Evolutionary conservation across 1,140 invertebrate genomes (phyloP).

Genomic region (Colletes latitarsis): DNA sequence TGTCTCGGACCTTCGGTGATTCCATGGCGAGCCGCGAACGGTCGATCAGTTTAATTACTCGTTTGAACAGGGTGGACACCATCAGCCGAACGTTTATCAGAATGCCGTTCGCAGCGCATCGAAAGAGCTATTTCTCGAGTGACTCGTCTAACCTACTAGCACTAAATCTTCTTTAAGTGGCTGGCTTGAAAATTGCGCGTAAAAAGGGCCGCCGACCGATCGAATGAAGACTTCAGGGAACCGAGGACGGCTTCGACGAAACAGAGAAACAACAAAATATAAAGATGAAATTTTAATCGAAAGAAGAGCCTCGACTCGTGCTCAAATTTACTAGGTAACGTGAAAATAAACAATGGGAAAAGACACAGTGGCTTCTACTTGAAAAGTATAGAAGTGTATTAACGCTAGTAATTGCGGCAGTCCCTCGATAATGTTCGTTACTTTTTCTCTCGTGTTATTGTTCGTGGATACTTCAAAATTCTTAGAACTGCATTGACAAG

Average conservation of each 20-base stretch:
- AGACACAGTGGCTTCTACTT: too few relatives aligned
- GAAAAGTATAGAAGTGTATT: too few relatives aligned
- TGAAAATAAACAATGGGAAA: too few relatives aligned
- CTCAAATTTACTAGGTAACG: too few relatives aligned
- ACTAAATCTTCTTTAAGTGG: conserved; percentile 53
- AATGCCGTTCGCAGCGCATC: conserved; percentile 16
- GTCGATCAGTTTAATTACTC: conserved; percentile 69
- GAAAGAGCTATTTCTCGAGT: conserved; percentile 41
- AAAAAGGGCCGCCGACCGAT: conserved; percentile 14
- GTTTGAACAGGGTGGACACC: conserved; percentile 37
- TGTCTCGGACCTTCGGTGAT: conserved; percentile 8
- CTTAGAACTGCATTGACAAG: too few relatives aligned
- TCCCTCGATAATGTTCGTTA: too few relatives aligned
- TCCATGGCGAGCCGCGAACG: conserved; percentile 20
- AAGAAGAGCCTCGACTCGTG: too few relatives aligned
- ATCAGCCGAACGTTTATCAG: conserved; percentile 34
- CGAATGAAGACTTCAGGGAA: not conserved
- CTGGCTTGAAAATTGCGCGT: conserved; percentile 27
- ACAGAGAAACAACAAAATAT: too few relatives aligned
- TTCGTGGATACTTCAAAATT: too few relatives aligned
- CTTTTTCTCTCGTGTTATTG: too few relatives aligned
- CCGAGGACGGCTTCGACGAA: not conserved
- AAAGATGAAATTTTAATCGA: not conserved
- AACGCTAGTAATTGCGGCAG: too few relatives aligned
- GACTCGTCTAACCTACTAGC: conserved; percentile 51